Conservation (phyloP, 2,888 invertebrate genomes). For the Plagodis dolabraria region DNA sequence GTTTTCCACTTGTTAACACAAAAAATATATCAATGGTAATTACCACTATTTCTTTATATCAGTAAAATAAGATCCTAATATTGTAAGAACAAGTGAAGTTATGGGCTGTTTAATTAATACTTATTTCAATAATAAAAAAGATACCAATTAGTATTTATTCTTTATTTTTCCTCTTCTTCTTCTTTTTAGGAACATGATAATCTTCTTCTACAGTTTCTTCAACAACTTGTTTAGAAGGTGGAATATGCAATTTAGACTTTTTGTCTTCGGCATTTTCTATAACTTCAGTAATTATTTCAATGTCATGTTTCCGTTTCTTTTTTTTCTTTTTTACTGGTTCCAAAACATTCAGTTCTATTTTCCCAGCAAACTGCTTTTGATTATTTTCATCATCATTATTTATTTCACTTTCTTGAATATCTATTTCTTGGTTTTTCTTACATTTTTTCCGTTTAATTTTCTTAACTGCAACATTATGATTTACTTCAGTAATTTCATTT, state of each 20-base stretch:
- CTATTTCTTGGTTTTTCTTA: constrained; percentile 27
- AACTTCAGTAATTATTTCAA: constrained; percentile 31
- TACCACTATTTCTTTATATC: too few species aligned
- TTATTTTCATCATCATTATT: constrained; percentile 10
- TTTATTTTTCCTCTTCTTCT: constrained; percentile 68
- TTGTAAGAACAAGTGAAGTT: too few species aligned
- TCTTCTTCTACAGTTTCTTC: constrained; percentile 45
- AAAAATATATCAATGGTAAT: too few species aligned
- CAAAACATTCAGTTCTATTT: constrained; percentile 19
- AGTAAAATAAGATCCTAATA: too few species aligned
- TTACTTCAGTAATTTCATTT: constrained; percentile 10
- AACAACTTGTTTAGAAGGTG: constrained; percentile 17
- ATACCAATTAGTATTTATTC: constrained; percentile 9
- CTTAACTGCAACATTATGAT: constrained; percentile 30
- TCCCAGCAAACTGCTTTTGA: constrained; percentile 12
- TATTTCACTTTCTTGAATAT: constrained; percentile 7
- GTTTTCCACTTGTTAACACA: too few species aligned
- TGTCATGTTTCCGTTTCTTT: constrained; percentile 39
- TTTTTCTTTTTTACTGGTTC: constrained; percentile 39
- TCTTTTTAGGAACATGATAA: constrained; percentile 61
- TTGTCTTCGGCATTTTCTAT: constrained; percentile 44
- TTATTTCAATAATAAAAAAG: not conserved
- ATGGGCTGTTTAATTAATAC: too few species aligned
- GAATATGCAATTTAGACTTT: constrained; percentile 39
- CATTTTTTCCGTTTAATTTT: constrained; percentile 53